phyloP scores from a whole-genome alignment of 2,888 invertebrate genomes.

The Unio pictorum region DNA sequence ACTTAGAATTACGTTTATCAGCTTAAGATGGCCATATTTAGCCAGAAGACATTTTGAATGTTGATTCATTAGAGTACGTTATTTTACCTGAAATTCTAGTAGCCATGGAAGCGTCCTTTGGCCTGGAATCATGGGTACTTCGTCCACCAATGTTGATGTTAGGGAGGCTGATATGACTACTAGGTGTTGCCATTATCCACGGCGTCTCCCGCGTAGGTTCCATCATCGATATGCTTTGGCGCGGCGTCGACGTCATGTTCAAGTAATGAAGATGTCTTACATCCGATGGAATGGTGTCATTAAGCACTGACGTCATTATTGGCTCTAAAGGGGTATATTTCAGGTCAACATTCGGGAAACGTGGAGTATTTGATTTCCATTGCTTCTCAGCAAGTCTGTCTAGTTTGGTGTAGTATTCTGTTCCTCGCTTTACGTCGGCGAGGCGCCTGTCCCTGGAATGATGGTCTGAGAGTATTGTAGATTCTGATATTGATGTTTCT shows the following conservation, averaged over 20 bases:
- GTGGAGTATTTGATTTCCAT: constrained; percentile 41
- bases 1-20: no score
- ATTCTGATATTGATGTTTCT: constrained; percentile 15
- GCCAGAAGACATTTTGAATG: no score
- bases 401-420: constrained; percentile 40
- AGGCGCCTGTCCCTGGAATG: constrained; percentile 31
- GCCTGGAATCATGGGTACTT: no score
- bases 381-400: constrained; percentile 41
- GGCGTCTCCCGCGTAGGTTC: constrained; percentile 5
- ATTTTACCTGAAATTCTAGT: no score
- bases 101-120: no score
- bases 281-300: constrained; percentile 18
- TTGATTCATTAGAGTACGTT: no score
- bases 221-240: constrained; percentile 35
- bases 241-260: constrained; percentile 39
- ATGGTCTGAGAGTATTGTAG: constrained; percentile 14
- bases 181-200: no score
- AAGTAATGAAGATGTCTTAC: constrained; percentile 12
- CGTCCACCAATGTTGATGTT: no score
- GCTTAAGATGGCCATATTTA: no score
- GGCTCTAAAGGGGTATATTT: constrained; percentile 24
- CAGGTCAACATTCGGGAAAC: constrained; percentile 23
- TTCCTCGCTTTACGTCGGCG: constrained; percentile 41
- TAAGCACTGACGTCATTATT: constrained; percentile 34
- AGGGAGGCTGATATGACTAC: no score